Percentiles rank a stretch among this genome's conserved stretches.
phyloP scores from a whole-genome alignment of 2,888 invertebrate species.

The Thera britannica region DNA sequence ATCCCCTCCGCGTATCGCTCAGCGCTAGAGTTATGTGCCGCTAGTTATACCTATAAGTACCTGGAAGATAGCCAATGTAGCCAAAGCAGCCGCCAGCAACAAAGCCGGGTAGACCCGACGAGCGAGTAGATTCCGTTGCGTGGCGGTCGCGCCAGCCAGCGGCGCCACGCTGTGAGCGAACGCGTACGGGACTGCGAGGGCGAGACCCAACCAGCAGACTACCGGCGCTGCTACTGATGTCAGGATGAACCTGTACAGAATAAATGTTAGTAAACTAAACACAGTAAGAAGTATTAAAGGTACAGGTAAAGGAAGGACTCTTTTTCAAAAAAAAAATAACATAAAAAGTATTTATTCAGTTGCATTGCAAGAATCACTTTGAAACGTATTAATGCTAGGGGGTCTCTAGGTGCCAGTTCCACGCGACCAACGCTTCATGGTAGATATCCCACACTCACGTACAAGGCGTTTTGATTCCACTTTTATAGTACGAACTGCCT shows the following conservation, averaged over 20 bases:
- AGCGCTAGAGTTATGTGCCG: too few species aligned
- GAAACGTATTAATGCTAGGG: too few species aligned
- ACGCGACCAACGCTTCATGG: too few species aligned
- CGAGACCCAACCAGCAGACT: slow-evolving; percentile 94
- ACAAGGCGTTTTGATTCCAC: too few species aligned
- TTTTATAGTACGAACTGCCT: too few species aligned
- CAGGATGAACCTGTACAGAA: slow-evolving; percentile 87
- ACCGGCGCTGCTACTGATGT: slow-evolving; percentile 95
- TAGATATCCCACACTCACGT: too few species aligned
- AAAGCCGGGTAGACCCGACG: slow-evolving; percentile 96
- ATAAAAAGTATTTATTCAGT: too few species aligned
- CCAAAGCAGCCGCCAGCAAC: slow-evolving; percentile 88
- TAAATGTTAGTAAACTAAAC: not conserved
- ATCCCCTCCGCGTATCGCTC: too few species aligned
- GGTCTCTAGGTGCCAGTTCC: too few species aligned
- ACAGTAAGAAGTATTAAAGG: not conserved
- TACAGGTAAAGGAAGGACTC: too few species aligned
- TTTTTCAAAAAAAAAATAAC: too few species aligned
- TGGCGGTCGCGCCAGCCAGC: slow-evolving; percentile 86
- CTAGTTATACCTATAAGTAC: slow-evolving; percentile 37
- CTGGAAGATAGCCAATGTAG: slow-evolving; percentile 88
- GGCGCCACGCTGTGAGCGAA: slow-evolving; percentile 92
- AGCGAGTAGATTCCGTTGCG: slow-evolving; percentile 90
- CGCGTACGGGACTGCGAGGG: slow-evolving; percentile 97
- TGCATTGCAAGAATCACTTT: too few species aligned